These are phyloP conservation scores for Drosophila histrio DNA, from an alignment of 2,888 invertebrate species.

Conservation along the genomic window DNA sequence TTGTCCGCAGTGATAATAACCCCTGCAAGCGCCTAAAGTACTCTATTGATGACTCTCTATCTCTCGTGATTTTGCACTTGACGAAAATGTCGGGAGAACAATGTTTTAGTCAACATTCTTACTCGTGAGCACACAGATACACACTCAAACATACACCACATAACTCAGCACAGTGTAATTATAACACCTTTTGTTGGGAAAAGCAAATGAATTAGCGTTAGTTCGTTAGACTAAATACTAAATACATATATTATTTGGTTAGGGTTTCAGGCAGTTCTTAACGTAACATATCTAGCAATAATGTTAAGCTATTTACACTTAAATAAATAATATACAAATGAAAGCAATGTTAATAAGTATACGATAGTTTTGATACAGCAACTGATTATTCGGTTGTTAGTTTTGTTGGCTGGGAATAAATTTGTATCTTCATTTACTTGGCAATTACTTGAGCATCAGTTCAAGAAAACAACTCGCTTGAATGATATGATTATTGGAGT, in stretches of 20 bases:
- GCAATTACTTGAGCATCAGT: background rate
- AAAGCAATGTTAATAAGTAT: background rate
- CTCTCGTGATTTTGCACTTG: background rate
- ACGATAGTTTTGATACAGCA: background rate
- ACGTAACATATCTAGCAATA: background rate
- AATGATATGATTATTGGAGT: background rate
- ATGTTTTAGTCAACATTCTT: background rate
- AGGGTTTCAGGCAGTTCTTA: constrained; percentile 20
- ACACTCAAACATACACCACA: background rate
- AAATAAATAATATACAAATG: background rate
- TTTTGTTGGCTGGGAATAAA: background rate
- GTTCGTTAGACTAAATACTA: background rate
- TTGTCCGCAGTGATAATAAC: too few species aligned
- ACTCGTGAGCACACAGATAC: background rate
- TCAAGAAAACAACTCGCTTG: background rate
- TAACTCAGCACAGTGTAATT: background rate
- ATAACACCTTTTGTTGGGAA: background rate
- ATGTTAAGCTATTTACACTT: background rate
- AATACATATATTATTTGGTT: background rate
- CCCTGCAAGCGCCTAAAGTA: too few species aligned
- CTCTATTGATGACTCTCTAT: too few species aligned
- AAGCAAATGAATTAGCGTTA: constrained; percentile 5
- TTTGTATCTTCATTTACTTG: too few species aligned
- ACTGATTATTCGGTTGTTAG: background rate
- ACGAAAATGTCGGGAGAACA: background rate